These are phyloP conservation scores for Griposia aprilina DNA, from an alignment of 2,888 invertebrate genomes.

Conservation along the genomic window DNA sequence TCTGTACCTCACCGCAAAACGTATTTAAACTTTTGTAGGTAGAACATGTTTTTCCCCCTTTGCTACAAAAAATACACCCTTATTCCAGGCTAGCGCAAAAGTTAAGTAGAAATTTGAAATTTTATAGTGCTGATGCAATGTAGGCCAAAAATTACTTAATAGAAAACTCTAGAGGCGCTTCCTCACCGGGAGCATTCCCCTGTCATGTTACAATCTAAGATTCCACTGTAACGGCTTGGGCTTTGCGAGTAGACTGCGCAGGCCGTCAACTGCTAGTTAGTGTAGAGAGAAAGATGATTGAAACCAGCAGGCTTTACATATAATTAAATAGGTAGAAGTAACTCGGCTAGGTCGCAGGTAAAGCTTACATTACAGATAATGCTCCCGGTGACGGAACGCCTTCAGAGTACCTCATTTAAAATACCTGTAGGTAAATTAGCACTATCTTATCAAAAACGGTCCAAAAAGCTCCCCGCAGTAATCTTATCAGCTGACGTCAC, in stretches of 20 bases:
- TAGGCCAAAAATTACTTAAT: not conserved
- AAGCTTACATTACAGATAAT: not conserved
- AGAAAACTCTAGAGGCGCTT: not conserved
- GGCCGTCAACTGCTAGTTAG: not conserved
- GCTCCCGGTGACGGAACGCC: not conserved
- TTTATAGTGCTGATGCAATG: not conserved
- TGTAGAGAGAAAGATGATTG: not conserved
- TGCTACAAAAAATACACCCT: not conserved
- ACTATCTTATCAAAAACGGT: conserved; percentile 35
- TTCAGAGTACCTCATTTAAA: not conserved
- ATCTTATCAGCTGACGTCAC: conserved; percentile 67
- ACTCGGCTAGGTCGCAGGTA: not conserved
- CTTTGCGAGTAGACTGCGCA: not conserved
- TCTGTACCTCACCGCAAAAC: conserved; percentile 1
- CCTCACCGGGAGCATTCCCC: not conserved
- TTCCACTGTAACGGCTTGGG: not conserved
- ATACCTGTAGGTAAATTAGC: conserved; percentile 33
- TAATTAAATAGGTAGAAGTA: not conserved
- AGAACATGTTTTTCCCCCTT: not conserved
- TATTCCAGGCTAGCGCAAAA: not conserved
- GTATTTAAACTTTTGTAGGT: not conserved
- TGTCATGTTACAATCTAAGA: not conserved
- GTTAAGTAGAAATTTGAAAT: too few relatives aligned
- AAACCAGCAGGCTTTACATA: not conserved
- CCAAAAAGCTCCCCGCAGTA: conserved; percentile 51